Base-by-base conservation (phyloP, 1,140 invertebrate species). In the Atta colombica region DNA sequence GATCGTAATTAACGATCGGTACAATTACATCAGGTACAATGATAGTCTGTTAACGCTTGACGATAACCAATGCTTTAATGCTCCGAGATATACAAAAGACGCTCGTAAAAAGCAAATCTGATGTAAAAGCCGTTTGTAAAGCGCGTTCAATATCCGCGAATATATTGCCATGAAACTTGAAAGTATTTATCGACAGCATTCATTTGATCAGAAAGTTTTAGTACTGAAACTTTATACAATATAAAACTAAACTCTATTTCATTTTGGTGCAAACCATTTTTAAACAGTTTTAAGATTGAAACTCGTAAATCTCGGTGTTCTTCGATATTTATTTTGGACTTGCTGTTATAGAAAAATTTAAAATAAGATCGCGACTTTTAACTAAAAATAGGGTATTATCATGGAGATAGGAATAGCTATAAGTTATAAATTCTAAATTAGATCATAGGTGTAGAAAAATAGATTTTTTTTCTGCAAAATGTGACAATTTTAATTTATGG, bases 51-150 rank as follows among this genome's bases (percentile, higher is more conserved):
- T 68, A 80, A 80, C 77, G 45, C 45, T 80, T 28, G 14, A 80
- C 77, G 77, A 80, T 80, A 80, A 80, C 45, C 16, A 28, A 53
- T 69, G 63, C 49, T 80, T 80, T 80, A 80, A 69, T 80, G 16
- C 4, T 10, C 4, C 25, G 45, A 6, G 21, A 35, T n/a, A 68
- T 28, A 68, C 77, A 68, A 55, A 80, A 80, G 45, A 53, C 39
- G 45, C 25, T 49, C 63, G n/a, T 51, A 69, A 80, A 80, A 80
- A 21, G 77, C 45, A 45, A 35, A 28, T 8, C n/a, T 80, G 63
- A 80, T 68, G 77, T 80, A 80, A 68, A 68, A 21, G 71, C 28
- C 49, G n/a, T 78, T 68, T 53, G 31, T 78, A 53, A 68, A 68
- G n/a, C 49, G 6, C 12, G 8, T n/a, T 80, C n/a, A n/a, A 68